Evolutionary conservation across 2,888 invertebrate species (phyloP), one percentile per base, ranked within the genome.

Genomic region (Chrysolina haemoptera): DNA sequence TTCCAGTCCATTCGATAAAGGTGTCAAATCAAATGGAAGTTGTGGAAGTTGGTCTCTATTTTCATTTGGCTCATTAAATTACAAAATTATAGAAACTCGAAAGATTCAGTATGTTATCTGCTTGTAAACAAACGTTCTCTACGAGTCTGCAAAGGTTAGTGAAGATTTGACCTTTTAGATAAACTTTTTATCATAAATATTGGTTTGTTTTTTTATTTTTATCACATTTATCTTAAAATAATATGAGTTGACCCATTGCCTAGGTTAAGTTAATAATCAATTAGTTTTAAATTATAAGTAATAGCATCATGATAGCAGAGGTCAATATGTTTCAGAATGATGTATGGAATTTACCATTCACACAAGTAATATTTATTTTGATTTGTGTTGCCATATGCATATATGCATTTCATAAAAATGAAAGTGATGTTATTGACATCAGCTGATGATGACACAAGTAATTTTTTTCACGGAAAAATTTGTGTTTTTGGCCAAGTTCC

Each of bases 141-240:
- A 76, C 82, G 55, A 82, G 80, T 78, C 74, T 86, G 16, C 85
- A 85, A 84, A 86, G 86, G 86, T 86, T 82, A 85, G 86, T 85
- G n/a, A 59, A 59, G 59, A 59, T 59, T 59, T 59, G 59, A 59
- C 59, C 59, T 59, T 59, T 59, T 27, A 59, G 22, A 59, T 59
- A 53, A 53, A 12, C 16, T n/a, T 59, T 59, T 27, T 59, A 22
- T 14, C 14, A 8, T 14, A 46, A 59, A 59, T 59, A 59, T 35
- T 12, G 27, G 8, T n/a, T n/a, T 27, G n/a, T 27, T 27, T 6
- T 18, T 35, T 59, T 11, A 59, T 27, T 59, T 59, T 27, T 59
- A 59, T 59, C 59, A 27, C 27, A 59, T 59, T 16, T 35, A 10
- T 20, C 12, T n/a, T 14, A 11, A 1, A 1, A 10, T 53, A 14